Evolutionary conservation across 2,113 vertebrate species (phyloP), one percentile per base, ranked within the genome.

Genomic region (Aspidoscelis tigris): DNA sequence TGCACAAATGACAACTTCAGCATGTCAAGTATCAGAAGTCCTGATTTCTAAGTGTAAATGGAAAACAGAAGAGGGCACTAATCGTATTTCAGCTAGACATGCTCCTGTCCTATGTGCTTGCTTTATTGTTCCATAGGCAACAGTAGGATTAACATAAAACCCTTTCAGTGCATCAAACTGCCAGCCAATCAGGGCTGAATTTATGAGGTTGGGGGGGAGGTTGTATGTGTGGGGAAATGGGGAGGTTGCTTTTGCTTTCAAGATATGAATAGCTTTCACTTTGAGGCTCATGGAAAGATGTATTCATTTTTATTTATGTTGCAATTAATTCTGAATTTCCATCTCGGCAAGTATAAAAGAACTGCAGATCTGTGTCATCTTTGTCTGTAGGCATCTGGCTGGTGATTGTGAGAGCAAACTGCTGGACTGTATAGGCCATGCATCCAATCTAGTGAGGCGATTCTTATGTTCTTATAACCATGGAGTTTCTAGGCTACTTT

Each of bases 1-100:
- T 88, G 89, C 84, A 86, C 78, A 87, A 86, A 76, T 78, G 85
- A 77, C 90, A 84, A 75, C 73, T 69, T 78, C 76, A 66, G 87
- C 88, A 91, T 66, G 81, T 79, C 76, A 61, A 61, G 68, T 88
- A 55, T 75, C 80, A 61, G 80, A 66, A 88, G 85, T 88, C 75
- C 86, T 70, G 33, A 76, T 73, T 83, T 44, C 85, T 77, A 55
- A 61, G 53, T 72, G 78, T 84, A 82, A 74, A 81, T 18, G 70
- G 33, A 14, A 14, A 16, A 39, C 5, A 39, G 76, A 88, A 82
- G 21, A 58, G 50, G 33, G 39, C 50, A 43, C 70, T 43, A 39
- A 18, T 72, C 33, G 61, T 22, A 43, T 73, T 41, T 18, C 50
- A 58, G 33, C n/a, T 18, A 61, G 2, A 20, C 58, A 26, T 21